These are phyloP conservation scores for human DNA, from an alignment of 2,113 vertebrate genomes.

Conservation along the genomic window DNA sequence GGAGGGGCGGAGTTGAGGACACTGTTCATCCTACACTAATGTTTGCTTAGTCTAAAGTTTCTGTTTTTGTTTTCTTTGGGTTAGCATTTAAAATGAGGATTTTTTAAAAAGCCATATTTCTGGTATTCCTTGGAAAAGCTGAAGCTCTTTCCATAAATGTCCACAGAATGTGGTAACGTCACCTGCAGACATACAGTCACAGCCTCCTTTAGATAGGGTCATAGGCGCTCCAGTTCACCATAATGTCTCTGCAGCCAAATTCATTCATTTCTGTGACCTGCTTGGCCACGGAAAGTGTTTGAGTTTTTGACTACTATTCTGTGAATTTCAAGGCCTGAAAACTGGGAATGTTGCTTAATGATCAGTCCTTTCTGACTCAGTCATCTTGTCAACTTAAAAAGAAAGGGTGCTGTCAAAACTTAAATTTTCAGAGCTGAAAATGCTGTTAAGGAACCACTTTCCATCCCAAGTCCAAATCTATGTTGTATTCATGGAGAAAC, in stretches of 20 bases:
- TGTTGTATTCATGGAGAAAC: neutral
- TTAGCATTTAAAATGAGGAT: neutral
- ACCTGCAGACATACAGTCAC: no score
- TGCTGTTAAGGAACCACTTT: neutral
- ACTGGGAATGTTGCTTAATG: neutral
- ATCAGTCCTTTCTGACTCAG: neutral
- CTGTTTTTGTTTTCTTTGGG: neutral
- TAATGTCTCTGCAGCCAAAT: rapidly evolving
- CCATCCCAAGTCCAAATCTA: neutral
- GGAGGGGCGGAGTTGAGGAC: neutral
- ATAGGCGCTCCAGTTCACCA: rapidly evolving
- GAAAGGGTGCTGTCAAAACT: neutral
- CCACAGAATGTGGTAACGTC: rapidly evolving
- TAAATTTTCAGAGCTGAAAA: neutral
- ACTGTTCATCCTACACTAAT: no score
- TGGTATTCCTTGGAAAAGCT: neutral
- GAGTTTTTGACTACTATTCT: neutral
- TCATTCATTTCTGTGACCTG: neutral
- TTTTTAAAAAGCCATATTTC: neutral
- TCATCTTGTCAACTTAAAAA: neutral
- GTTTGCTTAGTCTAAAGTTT: neutral
- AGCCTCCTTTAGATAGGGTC: rapidly evolving
- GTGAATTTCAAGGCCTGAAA: neutral
- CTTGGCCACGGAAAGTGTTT: neutral
- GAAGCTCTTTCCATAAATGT: neutral